phyloP scores from a whole-genome alignment of 2,113 vertebrate species.

The Melospiza georgiana region DNA sequence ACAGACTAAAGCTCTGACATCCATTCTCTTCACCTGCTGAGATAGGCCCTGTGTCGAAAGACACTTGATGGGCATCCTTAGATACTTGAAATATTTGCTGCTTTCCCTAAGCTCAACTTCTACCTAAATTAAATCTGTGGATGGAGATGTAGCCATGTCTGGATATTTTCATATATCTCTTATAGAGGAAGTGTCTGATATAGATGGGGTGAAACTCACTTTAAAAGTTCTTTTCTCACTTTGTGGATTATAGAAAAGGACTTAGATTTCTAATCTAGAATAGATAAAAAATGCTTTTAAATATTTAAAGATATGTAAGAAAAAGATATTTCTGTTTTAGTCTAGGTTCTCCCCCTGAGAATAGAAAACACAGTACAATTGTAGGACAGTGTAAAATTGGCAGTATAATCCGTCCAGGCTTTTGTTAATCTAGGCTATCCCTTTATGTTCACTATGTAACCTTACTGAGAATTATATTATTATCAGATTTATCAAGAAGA shows the following conservation, averaged over 20 bases:
- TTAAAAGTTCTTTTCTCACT: neutral
- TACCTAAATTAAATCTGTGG: neutral
- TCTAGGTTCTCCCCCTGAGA: neutral
- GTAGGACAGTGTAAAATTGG: neutral
- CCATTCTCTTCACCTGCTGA: neutral
- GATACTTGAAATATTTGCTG: neutral
- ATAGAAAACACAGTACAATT: neutral
- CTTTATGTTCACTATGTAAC: neutral
- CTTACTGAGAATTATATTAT: neutral
- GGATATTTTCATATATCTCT: neutral
- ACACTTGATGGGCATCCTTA: neutral
- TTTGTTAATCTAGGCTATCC: neutral
- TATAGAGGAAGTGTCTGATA: neutral
- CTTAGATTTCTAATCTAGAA: neutral
- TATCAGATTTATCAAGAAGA: neutral
- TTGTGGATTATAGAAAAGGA: neutral
- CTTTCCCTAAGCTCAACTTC: neutral
- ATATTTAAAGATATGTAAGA: neutral
- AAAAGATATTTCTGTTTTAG: neutral
- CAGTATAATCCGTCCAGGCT: neutral
- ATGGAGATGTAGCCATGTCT: neutral
- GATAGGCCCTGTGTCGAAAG: neutral
- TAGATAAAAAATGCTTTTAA: neutral
- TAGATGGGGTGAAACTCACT: neutral
- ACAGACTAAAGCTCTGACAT: neutral